Percentiles rank a stretch among this genome's conserved stretches.
phyloP scores from a whole-genome alignment of 2,797 vertebrate genomes.

The Betta splendens region DNA sequence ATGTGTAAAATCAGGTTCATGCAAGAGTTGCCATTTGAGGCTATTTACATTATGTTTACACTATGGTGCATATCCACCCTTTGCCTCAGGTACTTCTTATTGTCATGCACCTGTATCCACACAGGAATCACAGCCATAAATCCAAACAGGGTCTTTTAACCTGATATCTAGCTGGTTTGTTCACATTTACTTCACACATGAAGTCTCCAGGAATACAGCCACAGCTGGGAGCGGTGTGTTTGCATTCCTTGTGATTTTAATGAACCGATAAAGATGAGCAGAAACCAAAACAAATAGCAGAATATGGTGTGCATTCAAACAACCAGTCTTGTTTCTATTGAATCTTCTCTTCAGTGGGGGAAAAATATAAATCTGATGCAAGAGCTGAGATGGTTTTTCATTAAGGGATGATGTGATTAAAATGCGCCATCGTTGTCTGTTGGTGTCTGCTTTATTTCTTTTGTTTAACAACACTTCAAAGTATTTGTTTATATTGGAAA shows the following conservation, averaged over 20 bases:
- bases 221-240: neutral
- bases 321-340: neutral
- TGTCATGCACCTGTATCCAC: conserved; percentile 16
- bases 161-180: neutral
- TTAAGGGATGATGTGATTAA: neutral
- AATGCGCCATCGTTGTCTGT: neutral
- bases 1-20: neutral
- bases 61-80: neutral
- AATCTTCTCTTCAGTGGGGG: neutral
- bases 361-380: neutral
- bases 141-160: neutral
- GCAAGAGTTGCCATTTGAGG: neutral
- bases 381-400: neutral
- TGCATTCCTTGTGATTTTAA: conserved; percentile 16
- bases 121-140: too few species aligned
- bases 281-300: neutral
- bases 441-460: neutral
- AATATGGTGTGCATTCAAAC: neutral
- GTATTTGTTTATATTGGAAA: neutral
- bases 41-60: neutral
- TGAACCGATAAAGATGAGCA: neutral
- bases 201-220: neutral
- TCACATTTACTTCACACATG: neutral
- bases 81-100: conserved; percentile 6
- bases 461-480: neutral